Percentiles rank a stretch among this genome's conserved stretches.
These are phyloP conservation scores for Anomalospiza imberbis DNA, from an alignment of 2,797 vertebrate species.

Conservation along the genomic window DNA sequence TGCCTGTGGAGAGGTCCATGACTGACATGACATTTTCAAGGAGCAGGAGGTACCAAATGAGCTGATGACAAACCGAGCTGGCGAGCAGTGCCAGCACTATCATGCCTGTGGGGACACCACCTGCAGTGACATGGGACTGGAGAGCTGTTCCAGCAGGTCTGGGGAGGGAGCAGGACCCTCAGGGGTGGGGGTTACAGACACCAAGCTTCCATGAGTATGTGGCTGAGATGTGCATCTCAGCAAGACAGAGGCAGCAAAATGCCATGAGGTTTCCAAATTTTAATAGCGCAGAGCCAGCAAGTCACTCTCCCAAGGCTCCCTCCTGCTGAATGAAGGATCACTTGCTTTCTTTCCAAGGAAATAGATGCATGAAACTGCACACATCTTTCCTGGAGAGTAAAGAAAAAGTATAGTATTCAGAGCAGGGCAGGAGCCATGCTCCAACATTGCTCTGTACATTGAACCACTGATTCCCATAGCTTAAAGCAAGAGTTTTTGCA, in stretches of 20 bases:
- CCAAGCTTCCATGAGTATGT: background rate
- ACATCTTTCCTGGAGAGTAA: conserved; percentile 43
- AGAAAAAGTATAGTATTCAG: conserved; percentile 33
- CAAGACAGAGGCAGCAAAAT: conserved; percentile 16
- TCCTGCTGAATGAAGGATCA: conserved; percentile 41
- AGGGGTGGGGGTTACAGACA: background rate
- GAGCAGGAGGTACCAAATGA: background rate
- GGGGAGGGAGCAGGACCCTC: background rate
- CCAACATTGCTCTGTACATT: background rate
- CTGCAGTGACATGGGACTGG: background rate
- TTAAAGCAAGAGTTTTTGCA: conserved; percentile 24
- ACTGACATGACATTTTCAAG: background rate
- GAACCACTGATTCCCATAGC: background rate
- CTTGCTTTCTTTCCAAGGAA: conserved; percentile 43
- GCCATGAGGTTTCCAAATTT: conserved; percentile 11
- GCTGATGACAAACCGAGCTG: background rate
- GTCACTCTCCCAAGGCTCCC: conserved; percentile 33
- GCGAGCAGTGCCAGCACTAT: background rate
- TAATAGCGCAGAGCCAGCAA: conserved; percentile 16
- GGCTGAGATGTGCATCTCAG: conserved; percentile 25
- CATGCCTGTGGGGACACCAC: background rate
- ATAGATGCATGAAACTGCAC: conserved; percentile 41
- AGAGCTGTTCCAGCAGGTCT: conserved; percentile 20
- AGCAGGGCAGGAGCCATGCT: conserved; percentile 13
- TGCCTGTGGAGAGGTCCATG: background rate